Evolutionary conservation across 2,888 invertebrate genomes (phyloP).

Genomic region (Drosophila pegasa): DNA sequence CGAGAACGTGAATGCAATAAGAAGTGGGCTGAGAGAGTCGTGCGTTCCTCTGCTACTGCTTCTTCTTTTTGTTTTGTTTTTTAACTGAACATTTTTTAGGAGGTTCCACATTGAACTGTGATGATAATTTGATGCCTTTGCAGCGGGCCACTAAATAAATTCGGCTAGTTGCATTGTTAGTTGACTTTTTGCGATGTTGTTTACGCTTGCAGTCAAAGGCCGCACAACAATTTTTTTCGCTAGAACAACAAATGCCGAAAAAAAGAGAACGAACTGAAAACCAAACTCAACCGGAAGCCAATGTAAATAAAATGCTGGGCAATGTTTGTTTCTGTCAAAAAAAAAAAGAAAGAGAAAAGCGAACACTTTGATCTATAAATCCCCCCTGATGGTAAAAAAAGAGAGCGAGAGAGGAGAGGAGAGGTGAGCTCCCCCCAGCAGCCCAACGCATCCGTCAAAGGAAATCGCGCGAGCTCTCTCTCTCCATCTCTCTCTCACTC

Average conservation of each 20-base stretch:
- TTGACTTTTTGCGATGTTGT: constrained; percentile 57
- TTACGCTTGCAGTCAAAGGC: constrained; percentile 57
- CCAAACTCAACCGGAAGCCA: constrained; percentile 79
- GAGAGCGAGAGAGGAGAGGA: neutral
- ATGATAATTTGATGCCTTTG: constrained; percentile 36
- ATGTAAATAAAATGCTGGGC: constrained; percentile 75
- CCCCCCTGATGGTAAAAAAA: constrained; percentile 19
- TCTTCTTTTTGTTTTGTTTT: constrained; percentile 7
- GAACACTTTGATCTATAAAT: constrained; percentile 70
- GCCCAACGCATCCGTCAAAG: constrained; percentile 69
- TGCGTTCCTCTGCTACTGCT: too few species aligned
- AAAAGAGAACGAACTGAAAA: constrained; percentile 29
- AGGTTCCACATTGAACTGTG: constrained; percentile 30
- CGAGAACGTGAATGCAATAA: constrained; percentile 46
- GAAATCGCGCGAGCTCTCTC: constrained; percentile 35
- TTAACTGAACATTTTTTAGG: constrained; percentile 12
- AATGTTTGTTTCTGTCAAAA: constrained; percentile 80
- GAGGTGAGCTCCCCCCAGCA: constrained; percentile 31
- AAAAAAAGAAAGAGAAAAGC: constrained; percentile 40
- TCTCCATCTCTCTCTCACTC: neutral
- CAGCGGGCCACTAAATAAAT: constrained; percentile 33
- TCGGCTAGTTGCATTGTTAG: constrained; percentile 44
- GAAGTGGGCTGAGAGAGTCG: constrained; percentile 34
- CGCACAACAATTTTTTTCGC: constrained; percentile 64
- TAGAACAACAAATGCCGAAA: constrained; percentile 61